Percentiles rank a stretch among this genome's conserved stretches.
Evolutionary conservation across 1,140 invertebrate species (phyloP).

Genomic region (Stegodyphus dumicola): DNA sequence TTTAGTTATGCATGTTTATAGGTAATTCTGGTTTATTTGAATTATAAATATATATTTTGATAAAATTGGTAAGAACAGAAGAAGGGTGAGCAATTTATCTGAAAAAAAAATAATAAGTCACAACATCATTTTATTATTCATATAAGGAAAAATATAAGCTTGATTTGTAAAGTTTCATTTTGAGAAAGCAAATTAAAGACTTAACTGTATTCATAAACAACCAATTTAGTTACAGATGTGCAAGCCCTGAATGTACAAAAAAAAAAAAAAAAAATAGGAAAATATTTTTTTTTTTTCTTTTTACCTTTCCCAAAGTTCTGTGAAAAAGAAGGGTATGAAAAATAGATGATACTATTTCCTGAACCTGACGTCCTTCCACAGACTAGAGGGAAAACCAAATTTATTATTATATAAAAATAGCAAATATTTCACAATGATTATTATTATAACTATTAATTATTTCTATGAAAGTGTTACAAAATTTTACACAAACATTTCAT

Average conservation of each 20-base stretch:
- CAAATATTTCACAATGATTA: not conserved
- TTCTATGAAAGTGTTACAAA: not conserved
- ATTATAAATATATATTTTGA: too few species aligned
- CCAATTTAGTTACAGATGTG: not conserved
- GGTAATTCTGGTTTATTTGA: too few species aligned
- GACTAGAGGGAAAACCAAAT: constrained; percentile 9
- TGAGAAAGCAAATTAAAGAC: too few species aligned
- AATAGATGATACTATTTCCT: constrained; percentile 92
- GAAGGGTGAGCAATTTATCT: too few species aligned
- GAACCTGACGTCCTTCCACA: constrained; percentile 88
- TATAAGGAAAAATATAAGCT: too few species aligned
- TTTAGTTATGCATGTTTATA: too few species aligned
- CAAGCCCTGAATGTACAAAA: constrained; percentile 5
- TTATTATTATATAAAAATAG: not conserved
- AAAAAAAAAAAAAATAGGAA: too few species aligned
- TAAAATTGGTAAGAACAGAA: too few species aligned
- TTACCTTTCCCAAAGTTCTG: constrained; percentile 86
- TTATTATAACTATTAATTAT: not conserved
- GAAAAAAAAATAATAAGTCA: too few species aligned
- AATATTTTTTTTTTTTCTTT: not conserved
- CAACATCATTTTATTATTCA: too few species aligned
- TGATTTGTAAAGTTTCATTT: too few species aligned
- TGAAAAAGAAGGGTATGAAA: constrained; percentile 97
- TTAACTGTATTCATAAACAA: too few species aligned
- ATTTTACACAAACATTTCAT: not conserved